phyloP scores from a whole-genome alignment of 2,888 invertebrate genomes.

The Noctua janthina region DNA sequence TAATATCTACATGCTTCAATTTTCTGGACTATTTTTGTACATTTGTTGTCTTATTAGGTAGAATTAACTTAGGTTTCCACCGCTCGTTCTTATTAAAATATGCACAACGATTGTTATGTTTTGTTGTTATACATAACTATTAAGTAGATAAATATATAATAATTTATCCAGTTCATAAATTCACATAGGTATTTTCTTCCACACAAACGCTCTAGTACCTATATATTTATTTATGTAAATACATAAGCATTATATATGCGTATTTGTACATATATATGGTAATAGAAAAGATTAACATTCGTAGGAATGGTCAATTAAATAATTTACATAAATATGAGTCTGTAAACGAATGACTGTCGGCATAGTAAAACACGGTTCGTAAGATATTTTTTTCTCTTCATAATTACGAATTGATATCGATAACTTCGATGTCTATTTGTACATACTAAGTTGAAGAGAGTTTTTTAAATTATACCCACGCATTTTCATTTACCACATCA shows the following conservation, averaged over 20 bases:
- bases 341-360: constrained; percentile 18
- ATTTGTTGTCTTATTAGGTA: too few species aligned
- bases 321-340: constrained; percentile 45
- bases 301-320: constrained; percentile 56
- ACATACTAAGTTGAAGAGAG: neutral
- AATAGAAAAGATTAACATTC: constrained; percentile 41
- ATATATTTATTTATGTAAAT: constrained; percentile 48
- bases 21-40: too few species aligned
- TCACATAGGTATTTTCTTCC: constrained; percentile 20
- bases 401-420: constrained; percentile 25
- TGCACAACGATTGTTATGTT: too few species aligned
- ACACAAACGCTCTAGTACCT: constrained; percentile 5
- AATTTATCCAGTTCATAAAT: constrained; percentile 4
- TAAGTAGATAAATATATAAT: neutral
- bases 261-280: constrained; percentile 42
- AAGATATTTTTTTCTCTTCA: constrained; percentile 27
- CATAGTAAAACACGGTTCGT: constrained; percentile 6
- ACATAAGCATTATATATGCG: constrained; percentile 37
- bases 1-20: too few species aligned
- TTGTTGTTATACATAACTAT: neutral
- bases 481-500: too few species aligned
- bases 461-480: neutral
- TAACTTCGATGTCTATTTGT: constrained; percentile 1
- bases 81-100: neutral
- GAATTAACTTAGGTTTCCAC: too few species aligned